Evolutionary conservation across 2,797 vertebrate genomes (phyloP).

Genomic region (Argyrosomus regius): DNA sequence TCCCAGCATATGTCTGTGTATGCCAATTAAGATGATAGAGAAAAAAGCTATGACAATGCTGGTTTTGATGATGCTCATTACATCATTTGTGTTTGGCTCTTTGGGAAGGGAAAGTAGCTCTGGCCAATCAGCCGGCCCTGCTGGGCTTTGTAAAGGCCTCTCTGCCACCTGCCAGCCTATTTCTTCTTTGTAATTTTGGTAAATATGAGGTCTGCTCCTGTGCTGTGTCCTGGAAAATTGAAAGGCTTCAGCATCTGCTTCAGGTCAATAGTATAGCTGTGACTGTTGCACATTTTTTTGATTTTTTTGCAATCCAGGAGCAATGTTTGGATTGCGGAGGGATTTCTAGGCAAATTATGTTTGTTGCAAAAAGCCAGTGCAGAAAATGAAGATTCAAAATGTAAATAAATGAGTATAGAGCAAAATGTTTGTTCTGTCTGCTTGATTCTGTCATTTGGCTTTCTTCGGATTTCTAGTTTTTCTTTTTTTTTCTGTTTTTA

Average conservation of each 20-base stretch:
- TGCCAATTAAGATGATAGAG: conserved; percentile 33
- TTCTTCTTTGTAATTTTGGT: conserved; percentile 31
- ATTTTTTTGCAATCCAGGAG: conserved; percentile 2
- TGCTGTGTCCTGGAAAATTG: conserved; percentile 62
- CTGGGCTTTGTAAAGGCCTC: conserved; percentile 38
- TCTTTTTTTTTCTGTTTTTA: background rate
- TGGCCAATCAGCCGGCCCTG: conserved; percentile 27
- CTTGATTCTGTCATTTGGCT: background rate
- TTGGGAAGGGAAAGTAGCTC: conserved; percentile 38
- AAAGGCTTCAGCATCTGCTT: conserved; percentile 44
- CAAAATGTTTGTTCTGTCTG: background rate
- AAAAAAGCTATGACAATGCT: conserved; percentile 35
- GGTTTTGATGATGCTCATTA: conserved; percentile 46
- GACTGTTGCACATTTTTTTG: conserved; percentile 4
- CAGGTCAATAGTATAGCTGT: conserved; percentile 32
- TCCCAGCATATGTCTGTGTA: conserved; percentile 13
- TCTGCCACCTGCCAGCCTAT: conserved; percentile 24
- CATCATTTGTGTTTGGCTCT: conserved; percentile 49
- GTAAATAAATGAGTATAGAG: background rate
- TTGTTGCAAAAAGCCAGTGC: background rate
- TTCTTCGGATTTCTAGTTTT: background rate
- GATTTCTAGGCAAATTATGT: conserved; percentile 10
- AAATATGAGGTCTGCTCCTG: conserved; percentile 42
- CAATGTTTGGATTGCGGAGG: conserved; percentile 16
- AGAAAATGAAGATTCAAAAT: background rate